Evolutionary conservation across 2,888 invertebrate species (phyloP).

Genomic region (Acronicta alni): DNA sequence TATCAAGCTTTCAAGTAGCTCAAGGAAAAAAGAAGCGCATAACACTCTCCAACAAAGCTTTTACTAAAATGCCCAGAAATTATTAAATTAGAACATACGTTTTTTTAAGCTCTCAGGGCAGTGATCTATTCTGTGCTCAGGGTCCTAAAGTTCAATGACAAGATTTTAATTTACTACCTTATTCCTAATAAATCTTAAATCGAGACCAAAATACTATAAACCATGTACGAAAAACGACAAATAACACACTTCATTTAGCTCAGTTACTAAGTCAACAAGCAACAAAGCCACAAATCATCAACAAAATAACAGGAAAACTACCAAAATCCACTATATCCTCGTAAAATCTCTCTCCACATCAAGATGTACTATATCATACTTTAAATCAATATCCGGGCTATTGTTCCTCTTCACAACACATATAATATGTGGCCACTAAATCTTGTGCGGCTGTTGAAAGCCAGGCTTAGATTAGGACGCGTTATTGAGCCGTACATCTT

Average conservation of each 20-base stretch:
- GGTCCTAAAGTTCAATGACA: no score
- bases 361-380: conserved; percentile 57
- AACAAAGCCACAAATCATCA: conserved; percentile 33
- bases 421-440: conserved; percentile 75
- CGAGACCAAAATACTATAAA: neutral
- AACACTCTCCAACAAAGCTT: no score
- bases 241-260: conserved; percentile 1
- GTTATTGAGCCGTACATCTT: conserved; percentile 83
- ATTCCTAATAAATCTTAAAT: no score
- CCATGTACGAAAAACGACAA: neutral
- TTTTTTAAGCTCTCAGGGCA: no score
- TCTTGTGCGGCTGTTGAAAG: conserved; percentile 71
- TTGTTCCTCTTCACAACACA: conserved; percentile 57
- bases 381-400: conserved; percentile 59
- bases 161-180: no score
- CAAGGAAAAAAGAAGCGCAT: no score
- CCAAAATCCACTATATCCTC: conserved; percentile 11
- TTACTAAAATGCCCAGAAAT: no score
- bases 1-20: no score
- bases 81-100: no score
- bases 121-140: no score
- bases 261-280: conserved; percentile 31
- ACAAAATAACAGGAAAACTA: conserved; percentile 34
- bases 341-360: conserved; percentile 38
- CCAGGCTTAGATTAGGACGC: conserved; percentile 75